Base-by-base conservation (phyloP, 1,140 invertebrate genomes). In the Drosophila simulans region DNA sequence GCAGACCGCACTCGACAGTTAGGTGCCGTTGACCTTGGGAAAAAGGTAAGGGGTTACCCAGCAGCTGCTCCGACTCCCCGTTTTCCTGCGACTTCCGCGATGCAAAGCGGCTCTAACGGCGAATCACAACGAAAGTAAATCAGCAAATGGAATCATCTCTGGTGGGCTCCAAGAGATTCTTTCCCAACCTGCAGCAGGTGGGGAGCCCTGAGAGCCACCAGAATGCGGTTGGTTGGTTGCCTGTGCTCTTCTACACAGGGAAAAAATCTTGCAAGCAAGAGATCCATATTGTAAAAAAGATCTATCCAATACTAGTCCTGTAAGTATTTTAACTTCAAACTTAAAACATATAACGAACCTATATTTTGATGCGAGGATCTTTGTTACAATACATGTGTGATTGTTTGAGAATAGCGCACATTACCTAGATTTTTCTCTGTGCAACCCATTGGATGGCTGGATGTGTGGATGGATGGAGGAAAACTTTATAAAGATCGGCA, bases 401-500 rank as follows among this genome's bases (percentile, higher is more conserved):
- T 17, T 43, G 8, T 15, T 12, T 27, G 3, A 17, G 2, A 48
- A 7, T 11, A 8, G 4, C 13, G 12, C 5, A 1, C 13, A 1
- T 39, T 0, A 12, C 5, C 15, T 35, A 8, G 3, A 22, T 22
- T 65, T 62, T 39, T 37, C 10, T 43, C 58, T 43, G 27, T 75
- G 71, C 57, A 75, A 5, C 25, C 40, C 34, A 43, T 51, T 37
- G 40, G 56, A 71, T 39, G 48, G 70, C 35, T 72, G 55, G 40
- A 51, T 73, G 37, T 35, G 35, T 75, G 59, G 71, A 58, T 75
- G 42, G 53, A 68, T 59, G 49, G 52, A 65, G 53, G 57, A 62
- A 89, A 76, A 90, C 85, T 85, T 64, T 89, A 89, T 89, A 89
- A 89, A 89, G 85, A 85, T 90, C 51, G 57, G 77, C 62, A 56